These are phyloP conservation scores for Jacana jacana DNA, from an alignment of 2,113 vertebrate genomes.

Conservation along the genomic window DNA sequence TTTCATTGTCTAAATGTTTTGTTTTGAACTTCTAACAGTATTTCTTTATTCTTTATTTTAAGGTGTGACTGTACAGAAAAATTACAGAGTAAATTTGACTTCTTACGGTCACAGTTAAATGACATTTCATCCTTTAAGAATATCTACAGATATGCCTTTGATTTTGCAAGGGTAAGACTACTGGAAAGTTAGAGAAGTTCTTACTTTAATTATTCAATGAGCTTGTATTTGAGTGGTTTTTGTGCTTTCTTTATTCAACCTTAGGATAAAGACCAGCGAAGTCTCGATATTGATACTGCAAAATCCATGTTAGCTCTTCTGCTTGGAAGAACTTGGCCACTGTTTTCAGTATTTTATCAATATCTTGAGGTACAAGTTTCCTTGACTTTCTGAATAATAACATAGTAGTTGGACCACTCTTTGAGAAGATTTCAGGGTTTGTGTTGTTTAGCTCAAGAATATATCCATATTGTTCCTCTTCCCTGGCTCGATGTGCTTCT, in stretches of 20 bases:
- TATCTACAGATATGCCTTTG: conserved; percentile 98
- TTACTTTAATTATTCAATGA: not conserved
- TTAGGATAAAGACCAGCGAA: conserved; percentile 94
- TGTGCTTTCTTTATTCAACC: conserved; percentile 21
- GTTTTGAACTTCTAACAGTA: not conserved
- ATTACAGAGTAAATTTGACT: conserved; percentile 91
- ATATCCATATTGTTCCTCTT: not conserved
- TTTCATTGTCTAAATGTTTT: not conserved
- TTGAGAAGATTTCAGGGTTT: not conserved
- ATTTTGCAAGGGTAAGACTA: conserved; percentile 92
- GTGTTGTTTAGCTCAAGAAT: not conserved
- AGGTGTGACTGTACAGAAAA: conserved; percentile 95
- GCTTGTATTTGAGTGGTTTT: not conserved
- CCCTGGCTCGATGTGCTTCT: not conserved
- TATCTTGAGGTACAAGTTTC: conserved; percentile 88
- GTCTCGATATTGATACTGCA: conserved; percentile 95
- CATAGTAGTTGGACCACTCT: not conserved
- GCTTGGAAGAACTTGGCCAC: conserved; percentile 90
- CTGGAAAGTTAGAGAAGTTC: not conserved
- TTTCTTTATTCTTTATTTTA: conserved; percentile 35
- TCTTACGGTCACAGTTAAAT: conserved; percentile 88
- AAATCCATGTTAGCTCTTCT: conserved; percentile 94
- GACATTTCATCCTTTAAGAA: conserved; percentile 91
- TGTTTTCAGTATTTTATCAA: conserved; percentile 93
- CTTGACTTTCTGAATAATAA: not conserved